A percentile compares a stretch with the other conserved stretches of the same genome.
phyloP scores from a whole-genome alignment of 2,113 vertebrate genomes.

The Uropsilus gracilis region DNA sequence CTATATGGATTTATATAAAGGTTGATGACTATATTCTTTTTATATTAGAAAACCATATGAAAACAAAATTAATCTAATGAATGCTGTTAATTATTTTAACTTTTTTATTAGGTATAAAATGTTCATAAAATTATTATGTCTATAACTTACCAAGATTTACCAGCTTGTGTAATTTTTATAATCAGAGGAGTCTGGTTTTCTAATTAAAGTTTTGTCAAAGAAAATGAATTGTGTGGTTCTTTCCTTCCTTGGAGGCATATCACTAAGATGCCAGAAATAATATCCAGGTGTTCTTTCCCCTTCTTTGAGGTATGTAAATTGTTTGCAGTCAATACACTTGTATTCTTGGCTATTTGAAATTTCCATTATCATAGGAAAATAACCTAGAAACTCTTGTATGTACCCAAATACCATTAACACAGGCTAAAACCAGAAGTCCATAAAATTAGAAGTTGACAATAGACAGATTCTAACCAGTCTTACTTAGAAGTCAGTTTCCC shows the following conservation, averaged over 20 bases:
- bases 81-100: slow-evolving; percentile 86
- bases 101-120: slow-evolving; percentile 86
- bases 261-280: slow-evolving; percentile 23
- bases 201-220: slow-evolving; percentile 89
- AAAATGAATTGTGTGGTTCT: slow-evolving; percentile 74
- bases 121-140: slow-evolving; percentile 84
- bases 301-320: background rate
- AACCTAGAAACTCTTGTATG: background rate
- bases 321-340: background rate
- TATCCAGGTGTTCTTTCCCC: background rate
- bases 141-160: slow-evolving; percentile 86
- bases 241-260: slow-evolving; percentile 72
- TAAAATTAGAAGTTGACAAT: background rate
- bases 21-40: slow-evolving; percentile 82
- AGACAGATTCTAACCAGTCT: background rate
- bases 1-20: slow-evolving; percentile 82
- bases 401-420: background rate
- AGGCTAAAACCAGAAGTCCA: background rate
- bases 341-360: background rate
- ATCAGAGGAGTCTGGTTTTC: slow-evolving; percentile 85
- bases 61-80: slow-evolving; percentile 79
- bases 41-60: slow-evolving; percentile 78
- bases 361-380: background rate
- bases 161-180: slow-evolving; percentile 87
- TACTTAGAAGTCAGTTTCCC: background rate